Evolutionary conservation across 2,113 vertebrate genomes (phyloP).

Genomic region (Callipepla californica): DNA sequence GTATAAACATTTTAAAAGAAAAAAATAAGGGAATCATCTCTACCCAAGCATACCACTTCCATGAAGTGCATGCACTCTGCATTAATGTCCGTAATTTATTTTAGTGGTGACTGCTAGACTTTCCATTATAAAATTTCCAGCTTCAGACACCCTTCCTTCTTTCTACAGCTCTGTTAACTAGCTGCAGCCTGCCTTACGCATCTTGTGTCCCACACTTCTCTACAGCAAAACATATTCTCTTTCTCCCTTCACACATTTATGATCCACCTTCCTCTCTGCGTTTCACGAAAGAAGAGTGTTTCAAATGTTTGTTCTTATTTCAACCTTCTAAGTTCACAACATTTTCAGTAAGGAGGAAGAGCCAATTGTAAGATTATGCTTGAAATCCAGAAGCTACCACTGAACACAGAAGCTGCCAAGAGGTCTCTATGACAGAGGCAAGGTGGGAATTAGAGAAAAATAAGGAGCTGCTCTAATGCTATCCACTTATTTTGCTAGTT

Average conservation of each 20-base stretch:
- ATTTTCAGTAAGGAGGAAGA: neutral
- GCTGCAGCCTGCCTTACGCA: neutral
- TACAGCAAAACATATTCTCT: neutral
- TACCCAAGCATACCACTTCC: neutral
- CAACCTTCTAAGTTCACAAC: neutral
- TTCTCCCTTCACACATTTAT: neutral
- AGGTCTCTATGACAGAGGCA: neutral
- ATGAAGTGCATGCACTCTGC: neutral
- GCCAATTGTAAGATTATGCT: neutral
- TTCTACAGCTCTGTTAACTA: neutral
- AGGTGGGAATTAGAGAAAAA: neutral
- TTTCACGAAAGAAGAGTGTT: neutral
- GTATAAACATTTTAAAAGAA: neutral
- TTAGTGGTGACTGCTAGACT: neutral
- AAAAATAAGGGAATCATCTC: neutral
- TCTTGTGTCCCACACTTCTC: neutral
- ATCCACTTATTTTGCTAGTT: neutral
- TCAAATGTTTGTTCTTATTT: neutral
- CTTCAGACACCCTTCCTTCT: neutral
- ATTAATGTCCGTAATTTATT: slow-evolving; percentile 7
- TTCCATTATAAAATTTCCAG: slow-evolving; percentile 33
- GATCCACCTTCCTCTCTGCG: neutral
- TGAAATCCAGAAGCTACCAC: neutral
- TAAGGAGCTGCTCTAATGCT: neutral
- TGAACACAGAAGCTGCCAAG: neutral